These are phyloP conservation scores for Bombyx huttoni DNA, from an alignment of 2,888 invertebrate species.

Conservation along the genomic window DNA sequence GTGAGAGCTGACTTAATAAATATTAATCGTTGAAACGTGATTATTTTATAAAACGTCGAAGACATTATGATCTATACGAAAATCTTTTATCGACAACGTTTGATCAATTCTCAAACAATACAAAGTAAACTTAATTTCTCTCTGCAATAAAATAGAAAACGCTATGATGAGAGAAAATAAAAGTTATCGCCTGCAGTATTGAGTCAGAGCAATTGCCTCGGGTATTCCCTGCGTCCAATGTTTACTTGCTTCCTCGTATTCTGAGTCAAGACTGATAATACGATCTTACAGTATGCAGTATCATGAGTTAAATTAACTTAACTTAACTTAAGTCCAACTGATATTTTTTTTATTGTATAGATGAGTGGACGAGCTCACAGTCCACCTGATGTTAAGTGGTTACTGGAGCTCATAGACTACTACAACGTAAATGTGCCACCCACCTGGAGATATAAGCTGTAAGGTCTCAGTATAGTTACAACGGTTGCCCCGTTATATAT, in stretches of 20 bases:
- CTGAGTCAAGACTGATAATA: no score
- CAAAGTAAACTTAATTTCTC: neutral
- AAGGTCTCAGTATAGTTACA: no score
- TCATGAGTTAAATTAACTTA: no score
- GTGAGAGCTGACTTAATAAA: neutral
- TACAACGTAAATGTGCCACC: no score
- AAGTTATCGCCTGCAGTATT: constrained; percentile 34
- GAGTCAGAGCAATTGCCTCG: constrained; percentile 42
- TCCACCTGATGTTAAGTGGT: no score
- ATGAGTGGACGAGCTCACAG: no score
- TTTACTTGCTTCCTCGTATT: constrained; percentile 22
- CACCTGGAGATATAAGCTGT: no score
- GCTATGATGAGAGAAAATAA: neutral
- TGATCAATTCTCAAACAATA: neutral
- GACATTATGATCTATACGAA: neutral
- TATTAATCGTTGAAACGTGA: neutral
- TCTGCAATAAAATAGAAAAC: neutral
- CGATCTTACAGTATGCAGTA: no score
- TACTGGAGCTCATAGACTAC: no score
- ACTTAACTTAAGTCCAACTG: no score
- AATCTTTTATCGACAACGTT: neutral
- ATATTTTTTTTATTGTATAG: no score
- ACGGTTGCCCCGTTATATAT: no score
- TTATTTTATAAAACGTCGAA: neutral
- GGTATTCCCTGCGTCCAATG: constrained; percentile 45